Base-by-base conservation (phyloP, 2,888 invertebrate genomes). In the Lasius fuliginosus region DNA sequence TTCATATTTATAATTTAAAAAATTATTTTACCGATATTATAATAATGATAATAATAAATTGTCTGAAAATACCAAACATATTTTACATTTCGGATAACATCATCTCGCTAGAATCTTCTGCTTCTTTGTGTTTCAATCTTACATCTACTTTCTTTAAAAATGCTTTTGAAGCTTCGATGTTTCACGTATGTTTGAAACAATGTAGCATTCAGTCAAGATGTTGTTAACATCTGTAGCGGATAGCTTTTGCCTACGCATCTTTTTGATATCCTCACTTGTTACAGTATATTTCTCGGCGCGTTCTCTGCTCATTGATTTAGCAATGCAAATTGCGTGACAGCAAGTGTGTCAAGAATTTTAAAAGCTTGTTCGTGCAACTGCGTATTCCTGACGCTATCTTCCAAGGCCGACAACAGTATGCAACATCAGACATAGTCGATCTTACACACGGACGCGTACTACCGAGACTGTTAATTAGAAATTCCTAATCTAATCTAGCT, bases 401-500 rank as follows among this genome's bases (percentile, higher is more conserved):
- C 56, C 40, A 53, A 69, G 49, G 76, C 49, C 27, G 76, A 11
- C 27, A 23, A 12, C 60, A 40, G 4, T 46, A 18, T n/a, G 76
- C n/a, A 77, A 77, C 64, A 30, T 75, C 77, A 77, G 40, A 60
- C 30, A 15, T 9, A 30, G 27, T 15, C 36, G 33, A 46, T 71
- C 60, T 71, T 71, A 60, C 46, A 23, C 12, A 33, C 18, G 42
- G 23, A 23, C 23, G 27, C 40, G 53, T 40, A 12, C 40, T 23
- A 12, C 40, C 12, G 30, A 12, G 18, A 46, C 27, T 71, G 79
- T 71, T 79, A 79, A 79, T 79, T 79, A 73, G 46, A 79, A 71
- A 60, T 79, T 79, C 42, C 60, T 71, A 79, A 79, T 79, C 73
- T 71, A 71, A 79, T 71, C 46, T 79, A 49, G n/a, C 12, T 40